Percentiles rank a stretch among this genome's conserved stretches.
Conservation (phyloP, 2,888 invertebrate species). For the Taenaris catops region DNA sequence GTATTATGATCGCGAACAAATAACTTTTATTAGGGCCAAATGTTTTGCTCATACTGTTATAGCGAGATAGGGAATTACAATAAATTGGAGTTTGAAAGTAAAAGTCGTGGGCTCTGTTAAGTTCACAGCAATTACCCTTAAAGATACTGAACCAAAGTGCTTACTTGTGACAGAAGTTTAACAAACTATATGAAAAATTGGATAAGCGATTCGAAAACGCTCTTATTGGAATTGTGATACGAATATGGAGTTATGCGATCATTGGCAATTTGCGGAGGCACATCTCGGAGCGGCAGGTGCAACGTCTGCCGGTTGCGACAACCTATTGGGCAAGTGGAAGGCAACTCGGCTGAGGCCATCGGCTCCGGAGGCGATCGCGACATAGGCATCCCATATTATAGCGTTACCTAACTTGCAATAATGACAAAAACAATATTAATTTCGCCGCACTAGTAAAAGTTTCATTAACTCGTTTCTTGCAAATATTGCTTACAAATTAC, state of each 20-base stretch:
- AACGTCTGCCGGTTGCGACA: slow-evolving; percentile 71
- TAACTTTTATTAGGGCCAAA: no score
- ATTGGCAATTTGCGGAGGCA: slow-evolving; percentile 57
- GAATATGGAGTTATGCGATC: slow-evolving; percentile 39
- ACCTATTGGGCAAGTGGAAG: slow-evolving; percentile 65
- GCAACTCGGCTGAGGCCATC: slow-evolving; percentile 60
- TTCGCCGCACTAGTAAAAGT: slow-evolving; percentile 45
- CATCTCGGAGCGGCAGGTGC: slow-evolving; percentile 64
- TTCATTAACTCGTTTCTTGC: slow-evolving; percentile 26
- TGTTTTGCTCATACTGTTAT: no score
- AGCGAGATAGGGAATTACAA: no score
- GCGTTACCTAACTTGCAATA: slow-evolving; percentile 57
- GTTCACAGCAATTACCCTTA: no score
- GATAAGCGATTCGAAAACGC: slow-evolving; percentile 1
- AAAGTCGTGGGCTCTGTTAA: no score
- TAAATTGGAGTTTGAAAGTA: no score
- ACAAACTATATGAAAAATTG: no score
- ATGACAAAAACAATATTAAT: slow-evolving; percentile 64
- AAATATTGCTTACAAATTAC: slow-evolving; percentile 13
- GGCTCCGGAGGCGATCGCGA: slow-evolving; percentile 56
- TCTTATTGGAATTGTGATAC: slow-evolving; percentile 33
- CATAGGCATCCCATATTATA: slow-evolving; percentile 67
- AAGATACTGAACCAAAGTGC: no score
- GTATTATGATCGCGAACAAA: no score
- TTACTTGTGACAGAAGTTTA: no score